Conservation (phyloP, 1,140 invertebrate genomes). For the Heliconius nattereri region DNA sequence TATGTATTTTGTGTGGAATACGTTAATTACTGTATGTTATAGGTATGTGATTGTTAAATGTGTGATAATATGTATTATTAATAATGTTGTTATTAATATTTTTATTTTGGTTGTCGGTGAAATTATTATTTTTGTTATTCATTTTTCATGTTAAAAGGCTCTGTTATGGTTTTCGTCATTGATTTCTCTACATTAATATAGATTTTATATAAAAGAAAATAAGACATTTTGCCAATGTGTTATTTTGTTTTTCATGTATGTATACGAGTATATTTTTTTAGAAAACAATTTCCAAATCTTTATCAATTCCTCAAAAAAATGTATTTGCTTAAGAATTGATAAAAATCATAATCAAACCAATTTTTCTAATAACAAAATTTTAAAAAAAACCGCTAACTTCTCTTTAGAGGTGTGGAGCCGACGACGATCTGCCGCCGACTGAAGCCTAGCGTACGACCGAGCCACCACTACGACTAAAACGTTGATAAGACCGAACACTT, state of each 20-base stretch:
- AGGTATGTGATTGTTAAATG: not conserved
- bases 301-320: too few relatives aligned
- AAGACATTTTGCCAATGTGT: too few relatives aligned
- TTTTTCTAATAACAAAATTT: not conserved
- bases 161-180: too few relatives aligned
- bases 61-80: not conserved
- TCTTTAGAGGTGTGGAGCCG: slow-evolving; percentile 59
- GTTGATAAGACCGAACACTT: slow-evolving; percentile 59
- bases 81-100: not conserved
- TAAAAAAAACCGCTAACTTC: slow-evolving; percentile 40
- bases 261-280: too few relatives aligned
- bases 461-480: slow-evolving; percentile 62
- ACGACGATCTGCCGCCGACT: slow-evolving; percentile 75
- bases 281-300: too few relatives aligned
- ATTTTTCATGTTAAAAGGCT: too few relatives aligned
- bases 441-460: slow-evolving; percentile 43
- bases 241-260: too few relatives aligned
- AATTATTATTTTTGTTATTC: too few relatives aligned
- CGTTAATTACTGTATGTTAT: not conserved
- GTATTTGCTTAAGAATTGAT: too few relatives aligned
- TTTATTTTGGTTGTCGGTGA: slow-evolving; percentile 13
- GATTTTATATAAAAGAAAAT: too few relatives aligned
- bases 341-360: too few relatives aligned
- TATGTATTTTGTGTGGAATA: not conserved
- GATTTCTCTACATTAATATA: too few relatives aligned